Base-by-base conservation (phyloP, 2,797 vertebrate genomes). In the Rhynchotus rufescens region DNA sequence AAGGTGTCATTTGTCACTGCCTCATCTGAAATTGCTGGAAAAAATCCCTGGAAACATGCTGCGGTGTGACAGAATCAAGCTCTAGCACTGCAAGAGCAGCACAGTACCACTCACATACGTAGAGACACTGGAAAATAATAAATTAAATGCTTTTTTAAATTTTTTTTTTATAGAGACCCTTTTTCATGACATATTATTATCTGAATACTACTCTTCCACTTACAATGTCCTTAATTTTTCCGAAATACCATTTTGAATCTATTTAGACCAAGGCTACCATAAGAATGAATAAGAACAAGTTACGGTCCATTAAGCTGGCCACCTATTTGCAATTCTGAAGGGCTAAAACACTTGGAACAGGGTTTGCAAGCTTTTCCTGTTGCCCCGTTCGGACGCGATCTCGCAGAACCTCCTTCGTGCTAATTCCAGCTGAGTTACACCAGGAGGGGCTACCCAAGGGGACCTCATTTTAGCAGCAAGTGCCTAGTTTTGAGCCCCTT, bases 1-100 rank as follows among this genome's bases (percentile, higher is more conserved):
- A 40, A 91, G 91, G 68, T 80, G 78, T 76, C 76, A 54, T 89
- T 85, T 96, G 73, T 84, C 89, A 93, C 78, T 90, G 94, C 69
- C 86, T 90, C 80, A 61, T 51, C 76, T 69, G 45, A 65, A 76
- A 81, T 68, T 0, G 0, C 62, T 30, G n/a, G 69, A 40, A 87
- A 42, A 91, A 83, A 83, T 45, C 79, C 90, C 56, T 79, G 73
- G 81, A 84, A 95, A 87, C 30, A 3, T 1, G 3, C 42, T 32
- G 2, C 25, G 80, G 84, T 79, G 69, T 69, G 12, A 12, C 47
- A 75, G 68, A 78, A 34, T 57, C 71, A 42, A 28, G 9, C 10
- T 76, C 69, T 42, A 3, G 4, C 66, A 3, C 26, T 28, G 59
- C 15, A 62, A 54, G 49, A 87, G 28, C 34, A 66, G 88, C 3